These are phyloP conservation scores for Triplophysa dalaica DNA, from an alignment of 2,113 vertebrate species.

Conservation along the genomic window DNA sequence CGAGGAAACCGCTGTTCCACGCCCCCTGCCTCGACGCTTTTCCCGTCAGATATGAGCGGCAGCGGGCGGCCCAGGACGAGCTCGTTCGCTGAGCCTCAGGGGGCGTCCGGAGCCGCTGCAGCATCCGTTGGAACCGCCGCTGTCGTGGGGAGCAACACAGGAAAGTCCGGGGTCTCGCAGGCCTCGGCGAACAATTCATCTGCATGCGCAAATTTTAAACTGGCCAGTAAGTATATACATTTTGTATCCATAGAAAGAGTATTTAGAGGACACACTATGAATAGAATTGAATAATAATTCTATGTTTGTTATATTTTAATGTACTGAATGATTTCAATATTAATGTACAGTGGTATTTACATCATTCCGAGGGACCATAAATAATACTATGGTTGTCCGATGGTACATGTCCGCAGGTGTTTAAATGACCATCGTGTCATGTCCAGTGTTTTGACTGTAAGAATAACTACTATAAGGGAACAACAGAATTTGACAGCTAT, in stretches of 20 bases:
- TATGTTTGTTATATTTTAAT: too few species aligned
- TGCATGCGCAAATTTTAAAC: constrained; percentile 75
- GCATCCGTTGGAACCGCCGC: constrained; percentile 73
- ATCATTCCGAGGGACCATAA: neutral
- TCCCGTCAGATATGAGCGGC: constrained; percentile 79
- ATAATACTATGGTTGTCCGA: neutral
- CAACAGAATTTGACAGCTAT: too few species aligned
- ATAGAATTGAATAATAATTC: neutral
- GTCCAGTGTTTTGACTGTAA: too few species aligned
- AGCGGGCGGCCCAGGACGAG: constrained; percentile 81
- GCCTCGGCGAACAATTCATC: constrained; percentile 75
- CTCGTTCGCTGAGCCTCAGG: constrained; percentile 80
- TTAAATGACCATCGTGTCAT: neutral
- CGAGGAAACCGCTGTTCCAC: constrained; percentile 56
- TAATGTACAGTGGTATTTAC: neutral
- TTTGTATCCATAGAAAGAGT: neutral
- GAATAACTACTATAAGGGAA: neutral
- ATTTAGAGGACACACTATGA: neutral
- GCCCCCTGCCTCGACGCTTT: constrained; percentile 60
- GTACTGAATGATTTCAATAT: neutral
- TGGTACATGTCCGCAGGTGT: too few species aligned
- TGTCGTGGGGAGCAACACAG: constrained; percentile 77
- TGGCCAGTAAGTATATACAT: constrained; percentile 69
- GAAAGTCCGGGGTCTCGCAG: constrained; percentile 79
- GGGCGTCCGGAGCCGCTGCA: constrained; percentile 72